phyloP scores from a whole-genome alignment of 2,113 vertebrate genomes.

The Gambusia holbrooki region DNA sequence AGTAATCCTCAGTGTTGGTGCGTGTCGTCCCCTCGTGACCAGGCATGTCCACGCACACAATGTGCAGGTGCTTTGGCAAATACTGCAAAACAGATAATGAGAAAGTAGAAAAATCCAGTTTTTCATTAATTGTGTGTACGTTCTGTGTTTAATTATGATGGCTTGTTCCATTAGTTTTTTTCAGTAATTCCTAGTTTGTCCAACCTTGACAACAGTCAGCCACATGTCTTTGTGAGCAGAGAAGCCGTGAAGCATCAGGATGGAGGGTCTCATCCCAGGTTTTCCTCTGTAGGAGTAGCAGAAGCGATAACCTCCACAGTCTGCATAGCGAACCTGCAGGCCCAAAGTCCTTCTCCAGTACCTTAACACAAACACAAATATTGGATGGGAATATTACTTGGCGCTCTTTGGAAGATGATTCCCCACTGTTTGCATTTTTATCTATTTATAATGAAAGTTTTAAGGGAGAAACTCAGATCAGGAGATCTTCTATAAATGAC shows the following conservation, averaged over 20 bases:
- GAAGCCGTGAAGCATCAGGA: slow-evolving; percentile 94
- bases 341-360: slow-evolving; percentile 95
- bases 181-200: not conserved
- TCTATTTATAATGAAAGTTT: too few relatives aligned
- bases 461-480: too few relatives aligned
- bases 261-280: slow-evolving; percentile 85
- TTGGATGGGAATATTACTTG: not conserved
- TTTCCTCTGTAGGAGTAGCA: slow-evolving; percentile 92
- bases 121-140: not conserved
- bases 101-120: too few relatives aligned
- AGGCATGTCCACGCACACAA: slow-evolving; percentile 96
- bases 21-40: slow-evolving; percentile 94
- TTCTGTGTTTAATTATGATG: not conserved
- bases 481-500: too few relatives aligned
- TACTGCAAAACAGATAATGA: slow-evolving; percentile 76
- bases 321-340: slow-evolving; percentile 87
- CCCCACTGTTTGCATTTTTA: not conserved
- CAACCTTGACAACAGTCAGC: slow-evolving; percentile 93
- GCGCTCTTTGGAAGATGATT: not conserved
- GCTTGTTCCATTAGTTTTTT: not conserved
- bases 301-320: slow-evolving; percentile 89
- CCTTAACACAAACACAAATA: slow-evolving; percentile 73
- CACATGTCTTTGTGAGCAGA: slow-evolving; percentile 95
- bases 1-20: slow-evolving; percentile 89
- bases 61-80: slow-evolving; percentile 93